Conservation (phyloP, 1,140 invertebrate species). For the Heterodera schachtii region DNA sequence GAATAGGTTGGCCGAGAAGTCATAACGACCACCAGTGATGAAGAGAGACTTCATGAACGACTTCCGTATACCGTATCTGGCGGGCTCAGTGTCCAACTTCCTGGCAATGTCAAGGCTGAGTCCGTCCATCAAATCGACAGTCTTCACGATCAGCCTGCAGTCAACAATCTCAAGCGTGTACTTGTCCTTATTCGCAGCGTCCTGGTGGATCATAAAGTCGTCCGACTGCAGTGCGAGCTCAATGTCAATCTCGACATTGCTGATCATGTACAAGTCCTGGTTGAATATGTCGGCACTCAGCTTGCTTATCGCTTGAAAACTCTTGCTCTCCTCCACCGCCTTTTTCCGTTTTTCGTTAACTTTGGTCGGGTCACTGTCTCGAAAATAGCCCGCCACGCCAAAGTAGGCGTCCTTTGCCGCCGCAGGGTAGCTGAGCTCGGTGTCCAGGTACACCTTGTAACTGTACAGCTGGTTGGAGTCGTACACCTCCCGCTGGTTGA, state of each 20-base stretch:
- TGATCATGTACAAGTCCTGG: slow-evolving; percentile 11
- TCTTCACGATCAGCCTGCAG: slow-evolving; percentile 15
- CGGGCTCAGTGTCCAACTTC: too few relatives aligned
- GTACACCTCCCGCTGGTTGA: neutral
- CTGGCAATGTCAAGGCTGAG: slow-evolving; percentile 1
- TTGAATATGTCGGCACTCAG: slow-evolving; percentile 15
- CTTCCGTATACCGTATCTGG: too few relatives aligned
- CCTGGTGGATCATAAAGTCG: neutral
- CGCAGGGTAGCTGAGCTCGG: neutral
- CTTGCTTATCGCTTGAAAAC: slow-evolving; percentile 2
- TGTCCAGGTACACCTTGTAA: slow-evolving; percentile 5
- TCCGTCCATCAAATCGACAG: slow-evolving; percentile 30
- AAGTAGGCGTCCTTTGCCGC: slow-evolving; percentile 6
- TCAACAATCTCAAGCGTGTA: slow-evolving; percentile 1
- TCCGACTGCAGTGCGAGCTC: slow-evolving; percentile 1
- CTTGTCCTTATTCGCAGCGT: neutral
- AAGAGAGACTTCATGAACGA: too few relatives aligned
- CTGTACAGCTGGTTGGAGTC: slow-evolving; percentile 10
- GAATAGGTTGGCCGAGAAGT: slow-evolving; percentile 15
- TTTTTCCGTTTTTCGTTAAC: neutral
- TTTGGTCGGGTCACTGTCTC: neutral
- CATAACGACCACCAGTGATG: too few relatives aligned
- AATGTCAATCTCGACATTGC: slow-evolving; percentile 15
- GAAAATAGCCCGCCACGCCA: neutral
- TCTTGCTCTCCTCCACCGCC: neutral